These are phyloP conservation scores for Nymphalis polychloros DNA, from an alignment of 2,888 invertebrate genomes.

Conservation along the genomic window DNA sequence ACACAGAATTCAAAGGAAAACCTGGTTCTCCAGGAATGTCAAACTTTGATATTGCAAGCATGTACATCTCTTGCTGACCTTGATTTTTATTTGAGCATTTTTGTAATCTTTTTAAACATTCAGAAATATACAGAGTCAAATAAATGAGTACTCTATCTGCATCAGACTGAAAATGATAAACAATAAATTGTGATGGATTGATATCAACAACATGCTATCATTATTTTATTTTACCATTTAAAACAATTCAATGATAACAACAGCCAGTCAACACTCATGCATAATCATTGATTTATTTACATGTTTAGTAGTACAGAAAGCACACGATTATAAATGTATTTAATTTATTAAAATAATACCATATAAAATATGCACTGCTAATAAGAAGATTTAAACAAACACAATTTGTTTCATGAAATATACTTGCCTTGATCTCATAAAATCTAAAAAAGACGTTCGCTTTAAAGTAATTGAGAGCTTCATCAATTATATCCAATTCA, in stretches of 20 bases:
- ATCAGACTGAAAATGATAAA: conserved; percentile 86
- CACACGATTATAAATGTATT: too few relatives aligned
- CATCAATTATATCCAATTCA: conserved; percentile 96
- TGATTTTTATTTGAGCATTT: conserved; percentile 94
- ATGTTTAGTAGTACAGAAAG: too few relatives aligned
- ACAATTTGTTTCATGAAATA: background rate
- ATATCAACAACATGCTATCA: too few relatives aligned
- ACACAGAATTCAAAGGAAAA: conserved; percentile 97
- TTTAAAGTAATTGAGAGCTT: conserved; percentile 98
- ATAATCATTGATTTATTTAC: too few relatives aligned
- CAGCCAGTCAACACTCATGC: too few relatives aligned
- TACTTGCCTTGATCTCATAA: conserved; percentile 96
- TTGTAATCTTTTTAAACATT: conserved; percentile 97
- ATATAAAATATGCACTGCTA: too few relatives aligned
- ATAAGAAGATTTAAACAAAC: too few relatives aligned
- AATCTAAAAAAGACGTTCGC: conserved; percentile 99
- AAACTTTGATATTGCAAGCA: conserved; percentile 95
- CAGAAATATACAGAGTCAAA: conserved; percentile 97
- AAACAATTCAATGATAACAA: too few relatives aligned
- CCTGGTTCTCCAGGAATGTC: conserved; percentile 97
- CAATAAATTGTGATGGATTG: background rate
- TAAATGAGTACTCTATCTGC: conserved; percentile 98
- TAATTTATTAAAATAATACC: too few relatives aligned
- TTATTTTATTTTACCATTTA: too few relatives aligned
- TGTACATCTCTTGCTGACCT: conserved; percentile 97